Base-by-base conservation (phyloP, 1,140 invertebrate species). In the Camponotus vicinus region DNA sequence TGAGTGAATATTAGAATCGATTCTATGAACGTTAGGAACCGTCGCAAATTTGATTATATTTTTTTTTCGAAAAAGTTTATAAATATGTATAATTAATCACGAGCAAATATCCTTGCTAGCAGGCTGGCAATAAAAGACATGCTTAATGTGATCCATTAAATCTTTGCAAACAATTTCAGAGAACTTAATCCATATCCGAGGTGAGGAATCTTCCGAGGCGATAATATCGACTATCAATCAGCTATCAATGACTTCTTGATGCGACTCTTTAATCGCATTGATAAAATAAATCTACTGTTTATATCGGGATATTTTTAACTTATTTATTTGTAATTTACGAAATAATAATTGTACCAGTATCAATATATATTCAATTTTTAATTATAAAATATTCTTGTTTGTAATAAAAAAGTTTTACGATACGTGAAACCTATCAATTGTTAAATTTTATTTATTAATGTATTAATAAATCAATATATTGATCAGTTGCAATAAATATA, bases 231-330 rank as follows among this genome's bases (percentile, higher is more conserved):
- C n/a, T 27, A 27, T 27, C 27, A 27, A 27, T 27, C 27, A 0
- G 37, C 27, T 78, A 78, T 78, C 76, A 78, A 66, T 78, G 59
- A 78, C 75, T 63, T 45, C 55, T 77, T 40, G 37, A 40, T 40
- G 27, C 32, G 13, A 34, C 76, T 49, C 40, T 45, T 77, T 59
- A 52, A 77, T 77, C 76, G 34, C 45, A 59, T 34, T 8, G n/a
- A 66, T 42, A 34, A 78, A 78, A 18, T 49, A 66, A n/a, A 0
- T 32, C 59, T 64, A 27, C 59, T 52, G 18, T 77, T 42, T 64
- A 45, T 9, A 27, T 27, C 21, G 15, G 15, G 49, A 4, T 15
- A 5, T 52, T 52, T 18, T 52, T 18, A 52, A 18, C 4, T 18
- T 52, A 52, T 52, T 52, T 52, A 18, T 52, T 52, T 52, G 3